Evolutionary conservation across 2,113 vertebrate genomes (phyloP), one percentile per base, ranked within the genome.

Genomic region (Delphinus delphis): DNA sequence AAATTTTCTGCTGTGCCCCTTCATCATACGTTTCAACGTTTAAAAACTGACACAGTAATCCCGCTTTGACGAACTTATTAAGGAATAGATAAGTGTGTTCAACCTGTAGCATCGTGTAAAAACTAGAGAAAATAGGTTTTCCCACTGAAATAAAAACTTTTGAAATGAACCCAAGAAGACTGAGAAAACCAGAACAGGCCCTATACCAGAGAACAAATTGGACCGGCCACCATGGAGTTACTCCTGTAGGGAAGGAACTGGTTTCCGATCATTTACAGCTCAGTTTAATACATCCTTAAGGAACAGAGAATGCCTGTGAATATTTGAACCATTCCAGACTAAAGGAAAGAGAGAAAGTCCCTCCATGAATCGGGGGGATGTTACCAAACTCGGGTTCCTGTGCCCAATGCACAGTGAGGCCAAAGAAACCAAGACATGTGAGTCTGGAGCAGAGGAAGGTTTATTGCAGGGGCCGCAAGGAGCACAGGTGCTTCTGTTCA

Each of bases 61-160:
- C 55, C 28, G 23, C 60, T 76, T 31, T 0, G 0, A 55, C 14
- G 18, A 53, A 73, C 2, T n/a, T 58, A 74, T 31, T 41, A 73
- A 44, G 47, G 13, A 92, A 28, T 44, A 65, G n/a, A 18, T 81
- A 73, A 31, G 10, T 44, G 58, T 4, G 23, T 55, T 44, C 55
- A 73, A 67, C 14, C 36, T 58, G 53, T 11, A 21, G 20, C 15
- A 68, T 18, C 44, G 23, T 9, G 73, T 41, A 90, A 81, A 86
- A 74, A 13, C 67, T 41, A 67, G 50, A 80, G 53, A 80, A 86
- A 67, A 90, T 7, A 68, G 13, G 60, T 63, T 67, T 95, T 87
- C 6, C 33, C 12, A 18, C 26, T 80, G 41, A 91, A 80, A 55
- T 63, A 26, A 14, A 81, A 55, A 33, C 58, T 20, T 18, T 38